phyloP scores from a whole-genome alignment of 2,113 vertebrate species.

The Taurulus bubalis region DNA sequence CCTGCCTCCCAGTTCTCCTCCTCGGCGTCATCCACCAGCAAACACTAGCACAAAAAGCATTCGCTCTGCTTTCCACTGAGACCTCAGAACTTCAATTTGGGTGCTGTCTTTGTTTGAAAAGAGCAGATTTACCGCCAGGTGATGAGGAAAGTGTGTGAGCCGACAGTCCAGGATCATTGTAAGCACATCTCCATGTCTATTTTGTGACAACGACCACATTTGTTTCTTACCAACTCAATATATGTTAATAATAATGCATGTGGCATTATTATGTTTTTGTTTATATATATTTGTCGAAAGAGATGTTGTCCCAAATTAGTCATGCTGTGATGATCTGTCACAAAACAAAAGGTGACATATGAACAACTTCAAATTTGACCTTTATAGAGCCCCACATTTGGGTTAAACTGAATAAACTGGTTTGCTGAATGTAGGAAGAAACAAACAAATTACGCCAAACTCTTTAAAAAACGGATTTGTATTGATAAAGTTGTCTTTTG shows the following conservation, averaged over 20 bases:
- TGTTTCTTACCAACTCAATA: conserved; percentile 50
- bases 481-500: conserved; percentile 40
- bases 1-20: conserved; percentile 64
- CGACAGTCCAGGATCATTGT: conserved; percentile 39
- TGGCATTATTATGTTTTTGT: conserved; percentile 67
- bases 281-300: conserved; percentile 47
- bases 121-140: conserved; percentile 34
- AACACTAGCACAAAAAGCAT: conserved; percentile 72
- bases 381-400: conserved; percentile 26
- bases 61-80: conserved; percentile 69
- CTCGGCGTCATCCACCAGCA: conserved; percentile 75
- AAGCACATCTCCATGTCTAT: conserved; percentile 60
- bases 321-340: conserved; percentile 61
- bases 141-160: conserved; percentile 36
- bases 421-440: conserved; percentile 69
- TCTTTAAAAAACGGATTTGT: conserved; percentile 39
- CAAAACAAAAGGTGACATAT: conserved; percentile 42
- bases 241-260: conserved; percentile 69
- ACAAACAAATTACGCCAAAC: conserved; percentile 48
- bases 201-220: conserved; percentile 58
- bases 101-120: conserved; percentile 69
- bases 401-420: conserved; percentile 41
- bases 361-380: conserved; percentile 20
- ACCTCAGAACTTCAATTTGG: conserved; percentile 76
- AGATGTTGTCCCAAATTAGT: conserved; percentile 64